These are phyloP conservation scores for Chorisops tibialis DNA, from an alignment of 2,888 invertebrate species.

Conservation along the genomic window DNA sequence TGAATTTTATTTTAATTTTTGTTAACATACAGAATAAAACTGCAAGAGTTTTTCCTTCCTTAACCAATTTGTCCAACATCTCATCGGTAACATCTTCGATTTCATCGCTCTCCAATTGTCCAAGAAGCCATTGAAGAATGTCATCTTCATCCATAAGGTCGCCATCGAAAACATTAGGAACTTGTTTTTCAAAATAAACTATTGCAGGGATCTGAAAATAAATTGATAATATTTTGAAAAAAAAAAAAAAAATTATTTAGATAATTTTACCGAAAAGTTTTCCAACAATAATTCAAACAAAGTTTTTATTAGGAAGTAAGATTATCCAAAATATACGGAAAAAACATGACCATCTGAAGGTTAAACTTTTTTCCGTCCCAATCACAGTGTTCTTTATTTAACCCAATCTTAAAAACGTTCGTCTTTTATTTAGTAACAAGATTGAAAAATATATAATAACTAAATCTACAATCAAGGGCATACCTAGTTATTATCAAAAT, in stretches of 20 bases:
- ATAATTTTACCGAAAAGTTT: too few relatives aligned
- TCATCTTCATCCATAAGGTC: constrained; percentile 86
- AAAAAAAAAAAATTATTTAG: not conserved
- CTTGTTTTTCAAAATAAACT: constrained; percentile 90
- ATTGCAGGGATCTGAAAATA: constrained; percentile 65
- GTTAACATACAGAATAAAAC: constrained; percentile 86
- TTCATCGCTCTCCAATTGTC: constrained; percentile 86
- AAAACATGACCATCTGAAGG: too few relatives aligned
- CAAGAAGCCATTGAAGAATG: constrained; percentile 81
- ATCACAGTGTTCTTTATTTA: too few relatives aligned
- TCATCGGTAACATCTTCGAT: constrained; percentile 94
- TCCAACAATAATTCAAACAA: too few relatives aligned
- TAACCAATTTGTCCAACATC: constrained; percentile 85
- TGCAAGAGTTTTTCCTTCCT: constrained; percentile 83
- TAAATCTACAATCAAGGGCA: not conserved
- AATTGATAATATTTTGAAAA: too few relatives aligned
- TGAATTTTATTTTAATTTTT: constrained; percentile 30
- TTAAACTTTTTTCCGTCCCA: too few relatives aligned
- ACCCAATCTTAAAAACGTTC: too few relatives aligned
- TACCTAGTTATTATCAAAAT: not conserved
- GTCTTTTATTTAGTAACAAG: not conserved
- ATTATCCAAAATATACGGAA: too few relatives aligned
- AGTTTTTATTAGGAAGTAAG: too few relatives aligned
- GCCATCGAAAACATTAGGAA: constrained; percentile 90
- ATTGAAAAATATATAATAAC: not conserved